Percentiles rank a stretch among this genome's conserved stretches.
phyloP scores from a whole-genome alignment of 37 sponge, comb jelly and placozoan genomes.

The Dysidea cf. avara region DNA sequence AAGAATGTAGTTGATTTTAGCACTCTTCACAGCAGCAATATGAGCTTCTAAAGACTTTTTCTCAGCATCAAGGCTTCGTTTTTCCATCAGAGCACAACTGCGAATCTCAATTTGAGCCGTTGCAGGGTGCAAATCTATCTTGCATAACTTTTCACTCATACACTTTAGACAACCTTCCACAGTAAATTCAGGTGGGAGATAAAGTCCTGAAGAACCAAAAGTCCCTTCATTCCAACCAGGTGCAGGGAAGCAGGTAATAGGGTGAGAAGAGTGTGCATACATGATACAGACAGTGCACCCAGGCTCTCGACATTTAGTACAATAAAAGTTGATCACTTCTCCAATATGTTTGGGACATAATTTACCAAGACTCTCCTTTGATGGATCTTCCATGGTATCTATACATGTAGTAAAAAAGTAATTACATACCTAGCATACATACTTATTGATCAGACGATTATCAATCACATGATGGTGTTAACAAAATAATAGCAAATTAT shows the following conservation, averaged over 20 bases:
- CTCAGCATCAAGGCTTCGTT: constrained; percentile 8
- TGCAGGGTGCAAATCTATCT: constrained; percentile 23
- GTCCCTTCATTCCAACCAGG: constrained; percentile 22
- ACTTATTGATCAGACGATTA: too few species aligned
- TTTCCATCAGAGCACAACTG: constrained; percentile 15
- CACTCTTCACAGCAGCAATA: constrained; percentile 50
- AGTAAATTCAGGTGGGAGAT: constrained; percentile 49
- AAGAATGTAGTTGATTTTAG: constrained; percentile 40
- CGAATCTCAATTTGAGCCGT: constrained; percentile 30
- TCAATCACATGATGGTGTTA: too few species aligned
- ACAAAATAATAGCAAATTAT: too few species aligned
- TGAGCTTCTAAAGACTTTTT: constrained; percentile 37
- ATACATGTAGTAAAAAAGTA: too few species aligned
- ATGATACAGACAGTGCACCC: constrained; percentile 41
- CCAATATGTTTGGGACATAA: constrained; percentile 40
- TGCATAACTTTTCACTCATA: constrained; percentile 39
- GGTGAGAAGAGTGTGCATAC: constrained; percentile 31
- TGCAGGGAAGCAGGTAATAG: background rate
- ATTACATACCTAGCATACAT: too few species aligned
- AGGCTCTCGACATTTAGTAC: constrained; percentile 24
- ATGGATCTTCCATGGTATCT: too few species aligned
- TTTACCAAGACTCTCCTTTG: constrained; percentile 22
- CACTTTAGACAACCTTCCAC: constrained; percentile 34
- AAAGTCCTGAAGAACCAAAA: constrained; percentile 55
- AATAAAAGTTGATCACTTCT: constrained; percentile 36